phyloP scores from a whole-genome alignment of 1,140 invertebrate species.

The Ostrea edulis region DNA sequence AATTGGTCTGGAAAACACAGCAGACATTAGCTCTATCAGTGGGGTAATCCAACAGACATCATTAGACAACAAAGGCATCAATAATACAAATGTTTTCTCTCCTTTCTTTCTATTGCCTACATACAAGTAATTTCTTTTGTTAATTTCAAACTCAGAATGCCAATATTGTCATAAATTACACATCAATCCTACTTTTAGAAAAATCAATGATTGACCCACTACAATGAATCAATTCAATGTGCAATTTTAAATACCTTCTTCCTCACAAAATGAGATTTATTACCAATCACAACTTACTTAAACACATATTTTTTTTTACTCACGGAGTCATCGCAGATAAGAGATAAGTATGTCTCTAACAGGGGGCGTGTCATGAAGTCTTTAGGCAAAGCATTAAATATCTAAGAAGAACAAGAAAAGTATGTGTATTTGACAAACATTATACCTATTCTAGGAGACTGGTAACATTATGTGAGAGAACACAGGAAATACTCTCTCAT shows the following conservation, averaged over 20 bases:
- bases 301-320: conserved; percentile 65
- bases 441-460: background rate
- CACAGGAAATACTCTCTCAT: no score
- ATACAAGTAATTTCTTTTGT: no score
- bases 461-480: no score
- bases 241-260: background rate
- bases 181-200: background rate
- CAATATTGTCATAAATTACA: no score
- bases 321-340: conserved; percentile 87
- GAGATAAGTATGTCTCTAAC: conserved; percentile 89
- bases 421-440: background rate
- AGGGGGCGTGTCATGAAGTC: conserved; percentile 70
- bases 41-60: no score
- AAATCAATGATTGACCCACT: background rate
- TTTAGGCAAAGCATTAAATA: conserved; percentile 71
- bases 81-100: no score
- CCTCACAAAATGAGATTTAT: no score
- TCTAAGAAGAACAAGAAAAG: conserved; percentile 60
- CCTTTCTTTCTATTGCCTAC: no score
- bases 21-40: background rate
- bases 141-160: no score
- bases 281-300: no score
- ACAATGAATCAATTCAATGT: background rate
- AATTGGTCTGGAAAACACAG: conserved; percentile 75
- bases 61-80: no score